These are phyloP conservation scores for Perccottus glenii DNA, from an alignment of 2,113 vertebrate genomes.

Conservation along the genomic window DNA sequence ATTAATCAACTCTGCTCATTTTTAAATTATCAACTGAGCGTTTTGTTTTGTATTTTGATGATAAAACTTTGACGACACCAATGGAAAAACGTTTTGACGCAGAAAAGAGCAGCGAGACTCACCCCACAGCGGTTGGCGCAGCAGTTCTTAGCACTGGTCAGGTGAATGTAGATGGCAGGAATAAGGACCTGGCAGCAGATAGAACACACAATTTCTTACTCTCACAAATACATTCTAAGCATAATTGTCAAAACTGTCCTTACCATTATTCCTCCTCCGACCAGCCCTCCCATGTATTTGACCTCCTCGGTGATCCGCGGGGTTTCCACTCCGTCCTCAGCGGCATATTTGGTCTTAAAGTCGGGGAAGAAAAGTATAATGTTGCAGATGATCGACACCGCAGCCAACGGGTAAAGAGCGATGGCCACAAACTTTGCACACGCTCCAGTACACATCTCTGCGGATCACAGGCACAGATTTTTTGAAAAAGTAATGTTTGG, in stretches of 20 bases:
- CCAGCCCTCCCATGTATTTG: slow-evolving; percentile 73
- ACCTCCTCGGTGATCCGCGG: slow-evolving; percentile 64
- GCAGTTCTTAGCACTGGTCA: slow-evolving; percentile 62
- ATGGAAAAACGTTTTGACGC: no score
- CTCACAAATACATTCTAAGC: no score
- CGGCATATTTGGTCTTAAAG: slow-evolving; percentile 29
- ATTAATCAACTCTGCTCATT: no score
- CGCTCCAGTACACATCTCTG: slow-evolving; percentile 74
- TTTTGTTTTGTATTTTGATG: no score
- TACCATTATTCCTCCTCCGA: slow-evolving; percentile 78
- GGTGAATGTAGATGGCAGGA: slow-evolving; percentile 76
- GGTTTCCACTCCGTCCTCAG: accelerated
- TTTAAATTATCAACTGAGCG: no score
- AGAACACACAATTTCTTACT: neutral
- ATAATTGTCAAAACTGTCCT: slow-evolving; percentile 23
- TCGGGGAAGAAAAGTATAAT: slow-evolving; percentile 76
- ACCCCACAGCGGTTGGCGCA: slow-evolving; percentile 77
- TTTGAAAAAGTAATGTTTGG: no score
- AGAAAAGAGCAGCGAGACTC: slow-evolving; percentile 11
- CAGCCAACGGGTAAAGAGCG: slow-evolving; percentile 65
- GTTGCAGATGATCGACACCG: slow-evolving; percentile 72
- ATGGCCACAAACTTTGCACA: slow-evolving; percentile 72
- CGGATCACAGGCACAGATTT: neutral
- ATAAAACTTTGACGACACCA: no score
- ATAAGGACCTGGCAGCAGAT: slow-evolving; percentile 61